Conservation (phyloP, 2,888 invertebrate species). For the Drosophila leonis region DNA sequence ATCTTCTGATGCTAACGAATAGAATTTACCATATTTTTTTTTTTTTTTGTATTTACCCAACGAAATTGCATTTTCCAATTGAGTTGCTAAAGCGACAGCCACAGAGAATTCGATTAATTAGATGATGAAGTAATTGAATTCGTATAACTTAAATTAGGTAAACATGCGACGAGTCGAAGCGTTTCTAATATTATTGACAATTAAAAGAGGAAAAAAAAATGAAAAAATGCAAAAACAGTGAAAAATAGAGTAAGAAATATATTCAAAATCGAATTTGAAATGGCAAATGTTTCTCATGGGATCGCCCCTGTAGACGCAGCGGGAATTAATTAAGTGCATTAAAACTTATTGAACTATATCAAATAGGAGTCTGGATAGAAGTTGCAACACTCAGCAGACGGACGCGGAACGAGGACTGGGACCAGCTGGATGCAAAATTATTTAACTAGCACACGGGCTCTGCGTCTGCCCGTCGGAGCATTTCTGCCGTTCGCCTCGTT, state of each 20-base stretch:
- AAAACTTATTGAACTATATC: slow-evolving; percentile 79
- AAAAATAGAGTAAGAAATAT: slow-evolving; percentile 37
- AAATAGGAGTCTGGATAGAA: slow-evolving; percentile 35
- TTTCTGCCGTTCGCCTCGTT: slow-evolving; percentile 60
- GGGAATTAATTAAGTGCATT: slow-evolving; percentile 81
- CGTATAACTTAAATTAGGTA: slow-evolving; percentile 81
- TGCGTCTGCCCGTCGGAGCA: slow-evolving; percentile 54
- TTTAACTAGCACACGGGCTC: slow-evolving; percentile 68
- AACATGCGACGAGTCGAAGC: slow-evolving; percentile 48
- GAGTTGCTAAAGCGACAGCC: slow-evolving; percentile 51
- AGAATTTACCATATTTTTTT: slow-evolving; percentile 10
- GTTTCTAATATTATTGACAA: slow-evolving; percentile 71
- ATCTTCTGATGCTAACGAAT: slow-evolving; percentile 30
- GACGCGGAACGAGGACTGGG: slow-evolving; percentile 9
- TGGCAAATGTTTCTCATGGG: slow-evolving; percentile 41
- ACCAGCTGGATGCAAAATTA: slow-evolving; percentile 64
- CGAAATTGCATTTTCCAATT: slow-evolving; percentile 77
- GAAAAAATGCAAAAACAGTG: slow-evolving; percentile 7
- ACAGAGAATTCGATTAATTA: slow-evolving; percentile 69
- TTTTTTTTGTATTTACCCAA: slow-evolving; percentile 63
- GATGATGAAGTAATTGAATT: slow-evolving; percentile 76
- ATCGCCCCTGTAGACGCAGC: slow-evolving; percentile 39
- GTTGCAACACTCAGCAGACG: slow-evolving; percentile 11
- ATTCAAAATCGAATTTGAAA: slow-evolving; percentile 70
- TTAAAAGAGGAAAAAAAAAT: slow-evolving; percentile 23